Evolutionary conservation across 2,797 vertebrate species (phyloP).

Genomic region (Lithobates pipiens): DNA sequence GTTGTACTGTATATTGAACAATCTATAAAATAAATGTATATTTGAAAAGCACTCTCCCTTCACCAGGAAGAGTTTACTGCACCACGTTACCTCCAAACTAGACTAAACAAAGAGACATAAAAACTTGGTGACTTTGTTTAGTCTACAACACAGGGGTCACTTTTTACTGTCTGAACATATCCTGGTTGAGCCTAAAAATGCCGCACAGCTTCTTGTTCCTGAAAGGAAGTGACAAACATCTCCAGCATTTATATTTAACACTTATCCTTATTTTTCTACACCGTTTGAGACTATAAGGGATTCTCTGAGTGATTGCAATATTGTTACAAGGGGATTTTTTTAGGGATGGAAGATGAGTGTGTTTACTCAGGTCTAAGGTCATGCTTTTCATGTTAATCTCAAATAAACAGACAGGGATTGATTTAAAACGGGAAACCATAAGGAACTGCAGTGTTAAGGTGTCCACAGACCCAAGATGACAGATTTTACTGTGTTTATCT

Average conservation of each 20-base stretch:
- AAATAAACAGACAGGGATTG: slow-evolving; percentile 3
- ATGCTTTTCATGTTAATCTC: not conserved
- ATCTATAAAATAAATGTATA: not conserved
- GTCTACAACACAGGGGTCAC: slow-evolving; percentile 45
- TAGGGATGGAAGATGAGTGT: slow-evolving; percentile 8
- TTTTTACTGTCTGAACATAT: slow-evolving; percentile 53
- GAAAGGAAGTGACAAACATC: slow-evolving; percentile 50
- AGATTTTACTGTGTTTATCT: not conserved
- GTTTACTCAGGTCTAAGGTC: slow-evolving; percentile 5
- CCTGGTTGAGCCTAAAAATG: slow-evolving; percentile 55
- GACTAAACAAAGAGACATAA: slow-evolving; percentile 55
- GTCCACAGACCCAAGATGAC: not conserved
- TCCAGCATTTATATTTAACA: slow-evolving; percentile 44
- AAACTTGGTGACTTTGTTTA: slow-evolving; percentile 46
- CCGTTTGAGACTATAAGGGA: slow-evolving; percentile 1
- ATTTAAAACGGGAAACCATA: not conserved
- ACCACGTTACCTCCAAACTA: slow-evolving; percentile 34
- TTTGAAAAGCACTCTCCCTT: not conserved
- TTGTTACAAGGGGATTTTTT: slow-evolving; percentile 29
- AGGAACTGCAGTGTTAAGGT: not conserved
- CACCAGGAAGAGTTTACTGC: slow-evolving; percentile 42
- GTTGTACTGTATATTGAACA: not conserved
- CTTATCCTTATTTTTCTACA: slow-evolving; percentile 28
- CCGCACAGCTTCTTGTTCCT: slow-evolving; percentile 43
- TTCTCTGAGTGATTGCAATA: slow-evolving; percentile 28